Conservation (phyloP, 2,888 invertebrate species). For the Colostygia pectinataria region DNA sequence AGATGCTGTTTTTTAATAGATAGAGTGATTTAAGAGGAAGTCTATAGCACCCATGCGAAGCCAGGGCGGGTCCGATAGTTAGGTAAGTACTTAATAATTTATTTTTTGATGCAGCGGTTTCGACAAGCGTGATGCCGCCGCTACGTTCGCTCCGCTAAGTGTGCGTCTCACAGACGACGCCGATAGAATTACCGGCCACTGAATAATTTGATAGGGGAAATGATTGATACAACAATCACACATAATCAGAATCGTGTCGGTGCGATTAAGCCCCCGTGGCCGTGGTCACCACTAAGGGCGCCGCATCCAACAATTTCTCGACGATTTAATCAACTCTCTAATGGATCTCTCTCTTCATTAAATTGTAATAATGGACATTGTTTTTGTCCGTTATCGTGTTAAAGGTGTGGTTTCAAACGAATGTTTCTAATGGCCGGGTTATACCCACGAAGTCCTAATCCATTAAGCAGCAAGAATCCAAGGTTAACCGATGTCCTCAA, state of each 20-base stretch:
- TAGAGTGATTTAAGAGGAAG: too few species aligned
- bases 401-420: constrained; percentile 50
- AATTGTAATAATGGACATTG: constrained; percentile 74
- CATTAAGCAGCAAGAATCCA: constrained; percentile 18
- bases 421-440: constrained; percentile 47
- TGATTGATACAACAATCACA: constrained; percentile 82
- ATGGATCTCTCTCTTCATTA: constrained; percentile 78
- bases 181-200: constrained; percentile 79
- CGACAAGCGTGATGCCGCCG: background rate
- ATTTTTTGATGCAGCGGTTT: background rate
- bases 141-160: constrained; percentile 23
- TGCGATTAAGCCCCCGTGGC: constrained; percentile 67
- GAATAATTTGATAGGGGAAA: constrained; percentile 81
- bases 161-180: constrained; percentile 46
- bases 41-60: too few species aligned
- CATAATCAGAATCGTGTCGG: constrained; percentile 79
- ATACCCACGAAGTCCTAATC: constrained; percentile 18
- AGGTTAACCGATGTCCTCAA: constrained; percentile 33
- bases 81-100: too few species aligned
- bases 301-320: constrained; percentile 66
- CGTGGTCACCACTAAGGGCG: constrained; percentile 52
- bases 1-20: too few species aligned
- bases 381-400: constrained; percentile 64
- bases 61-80: too few species aligned
- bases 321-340: constrained; percentile 79